Evolutionary conservation across 2,888 invertebrate species (phyloP), one percentile per base, ranked within the genome.

Genomic region (Drymonia ruficornis): DNA sequence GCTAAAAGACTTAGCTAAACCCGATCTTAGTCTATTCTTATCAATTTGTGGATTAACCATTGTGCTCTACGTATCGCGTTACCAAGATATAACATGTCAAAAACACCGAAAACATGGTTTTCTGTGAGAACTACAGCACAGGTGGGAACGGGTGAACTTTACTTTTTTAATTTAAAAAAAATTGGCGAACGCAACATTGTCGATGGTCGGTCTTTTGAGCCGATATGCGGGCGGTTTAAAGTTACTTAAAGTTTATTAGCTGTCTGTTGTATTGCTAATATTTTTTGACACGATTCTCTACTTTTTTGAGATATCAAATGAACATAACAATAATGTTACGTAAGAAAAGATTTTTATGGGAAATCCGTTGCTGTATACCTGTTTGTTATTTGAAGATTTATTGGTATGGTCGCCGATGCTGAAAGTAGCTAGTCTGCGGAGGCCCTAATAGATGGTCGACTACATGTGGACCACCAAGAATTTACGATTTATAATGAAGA

Each of bases 91-190:
- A 67, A 56, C 55, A 65, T 86, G 81, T 85, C 87, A 87, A 86
- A 88, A 70, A 76, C 54, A 76, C 87, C 87, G 87, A 74, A 61
- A 54, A 49, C 59, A 73, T 62, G 61, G 57, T 55, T 61, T 68
- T 58, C 68, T 72, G 74, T 81, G 82, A 69, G 82, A 83, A 80
- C 58, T 34, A 53, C 34, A 28, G 52, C 60, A 87, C 90, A 89
- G 88, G 89, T 89, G 89, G 18, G 82, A 87, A 89, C 84, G 88
- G 90, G 89, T 87, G 57, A 78, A 83, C 58, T 44, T 61, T 58
- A 19, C 5, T 12, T 45, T 45, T 44, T 58, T 67, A 60, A 60
- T 50, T 36, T 54, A 38, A 61, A 63, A 66, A 71, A 76, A 74
- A 72, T n/a, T 77, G 59, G 78, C 80, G 76, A 84, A 81, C 78